Conservation (phyloP, 2,888 invertebrate species). For the Terebella lapidaria region DNA sequence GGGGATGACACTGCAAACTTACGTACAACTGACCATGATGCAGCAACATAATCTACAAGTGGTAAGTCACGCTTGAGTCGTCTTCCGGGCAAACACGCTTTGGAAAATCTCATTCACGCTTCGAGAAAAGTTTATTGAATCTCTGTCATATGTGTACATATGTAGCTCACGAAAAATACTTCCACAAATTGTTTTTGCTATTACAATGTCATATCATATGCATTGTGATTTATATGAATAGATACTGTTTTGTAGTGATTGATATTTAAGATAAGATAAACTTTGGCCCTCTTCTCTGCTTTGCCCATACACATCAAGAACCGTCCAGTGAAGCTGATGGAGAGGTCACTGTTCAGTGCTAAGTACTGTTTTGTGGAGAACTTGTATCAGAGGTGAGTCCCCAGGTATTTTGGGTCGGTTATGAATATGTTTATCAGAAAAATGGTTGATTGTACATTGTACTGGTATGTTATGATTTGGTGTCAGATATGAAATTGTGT, state of each 20-base stretch:
- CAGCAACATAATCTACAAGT: constrained; percentile 63
- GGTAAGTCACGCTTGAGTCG: constrained; percentile 30
- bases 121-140: no score
- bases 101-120: no score
- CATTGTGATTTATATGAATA: not conserved
- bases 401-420: not conserved
- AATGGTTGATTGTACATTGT: no score
- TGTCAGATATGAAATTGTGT: not conserved
- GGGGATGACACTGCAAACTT: constrained; percentile 82
- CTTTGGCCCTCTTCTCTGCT: constrained; percentile 6
- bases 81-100: no score
- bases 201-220: no score
- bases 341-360: constrained; percentile 83
- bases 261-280: not conserved
- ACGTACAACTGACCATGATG: constrained; percentile 84
- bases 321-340: no score
- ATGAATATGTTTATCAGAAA: not conserved
- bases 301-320: constrained; percentile 61
- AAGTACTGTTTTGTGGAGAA: constrained; percentile 78
- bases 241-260: not conserved
- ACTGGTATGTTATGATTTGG: no score
- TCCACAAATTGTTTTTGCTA: no score
- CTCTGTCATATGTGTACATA: no score
- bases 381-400: constrained; percentile 54
- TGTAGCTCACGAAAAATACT: no score